Evolutionary conservation across 2,797 vertebrate genomes (phyloP).

Genomic region (Pseudopleuronectes americanus): DNA sequence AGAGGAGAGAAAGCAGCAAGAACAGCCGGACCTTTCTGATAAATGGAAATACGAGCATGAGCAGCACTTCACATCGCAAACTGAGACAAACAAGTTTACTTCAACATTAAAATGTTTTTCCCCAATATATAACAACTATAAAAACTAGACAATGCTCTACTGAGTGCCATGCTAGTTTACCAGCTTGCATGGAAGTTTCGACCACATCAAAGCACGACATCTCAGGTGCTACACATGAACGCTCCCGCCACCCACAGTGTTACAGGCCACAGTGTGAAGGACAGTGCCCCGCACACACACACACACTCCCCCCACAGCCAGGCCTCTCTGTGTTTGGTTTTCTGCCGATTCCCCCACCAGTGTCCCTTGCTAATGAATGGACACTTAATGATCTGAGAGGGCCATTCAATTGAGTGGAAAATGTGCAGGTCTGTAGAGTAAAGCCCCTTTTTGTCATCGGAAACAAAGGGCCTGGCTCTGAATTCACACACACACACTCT

Average conservation of each 20-base stretch:
- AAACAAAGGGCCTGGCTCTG: slow-evolving; percentile 63
- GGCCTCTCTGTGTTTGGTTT: slow-evolving; percentile 69
- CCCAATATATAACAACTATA: too few species aligned
- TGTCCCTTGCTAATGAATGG: slow-evolving; percentile 77
- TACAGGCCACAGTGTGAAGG: slow-evolving; percentile 42
- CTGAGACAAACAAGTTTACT: too few species aligned
- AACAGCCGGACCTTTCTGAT: too few species aligned
- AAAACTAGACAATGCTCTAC: too few species aligned
- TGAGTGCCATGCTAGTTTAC: too few species aligned
- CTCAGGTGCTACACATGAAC: slow-evolving; percentile 50
- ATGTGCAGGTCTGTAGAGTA: slow-evolving; percentile 66
- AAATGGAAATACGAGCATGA: too few species aligned
- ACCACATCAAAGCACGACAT: background rate
- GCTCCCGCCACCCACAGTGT: slow-evolving; percentile 52
- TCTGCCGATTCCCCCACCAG: slow-evolving; percentile 52
- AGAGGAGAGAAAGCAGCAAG: too few species aligned
- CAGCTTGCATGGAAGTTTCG: background rate
- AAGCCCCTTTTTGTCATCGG: slow-evolving; percentile 51
- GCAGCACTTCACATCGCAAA: too few species aligned
- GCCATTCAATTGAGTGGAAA: slow-evolving; percentile 80
- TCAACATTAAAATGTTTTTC: too few species aligned
- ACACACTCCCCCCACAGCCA: slow-evolving; percentile 32
- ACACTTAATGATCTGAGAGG: slow-evolving; percentile 81
- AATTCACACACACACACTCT: slow-evolving; percentile 24
- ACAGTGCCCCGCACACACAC: slow-evolving; percentile 30